Base-by-base conservation (phyloP, 2,888 invertebrate genomes). In the Drosophila maculinotata region DNA sequence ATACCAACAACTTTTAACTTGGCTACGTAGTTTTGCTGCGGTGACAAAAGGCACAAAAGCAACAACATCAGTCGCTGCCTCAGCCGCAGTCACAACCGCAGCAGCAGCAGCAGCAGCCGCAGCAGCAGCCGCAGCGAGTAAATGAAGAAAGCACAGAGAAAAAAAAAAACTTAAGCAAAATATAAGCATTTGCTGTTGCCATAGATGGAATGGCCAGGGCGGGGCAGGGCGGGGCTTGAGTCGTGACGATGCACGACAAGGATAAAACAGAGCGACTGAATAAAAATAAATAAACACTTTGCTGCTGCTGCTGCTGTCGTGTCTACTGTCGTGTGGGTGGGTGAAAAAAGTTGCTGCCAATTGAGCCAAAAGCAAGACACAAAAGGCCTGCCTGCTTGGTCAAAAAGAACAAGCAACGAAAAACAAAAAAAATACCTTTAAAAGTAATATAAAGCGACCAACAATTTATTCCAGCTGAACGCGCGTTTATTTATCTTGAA, bases 211-310 rank as follows among this genome's bases (percentile, higher is more conserved):
- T 2, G 45, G 30, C 15, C 8, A 15, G n/a, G 28, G 28, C 44
- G 4, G 7, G 15, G 15, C 28, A 0, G 7, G 3, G 26, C 1
- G 14, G 14, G 33, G 33, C 20, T 20, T 28, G 8, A 20, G 17
- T 45, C 45, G 45, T 45, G 44, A 20, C 62, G 54, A 41, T 72
- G 54, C 60, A 66, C 53, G 72, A 76, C 59, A 52, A 70, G 76
- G 65, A 65, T 57, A 66, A 71, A 76, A 69, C 63, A 74, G 53
- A 74, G 58, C 51, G 49, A 42, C 53, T 47, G 51, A 41, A 56
- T 53, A 44, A 56, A 45, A 60, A 60, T 60, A 60, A 60, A 60
- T 60, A 60, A 60, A 53, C 59, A 59, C 58, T 38, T 42, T 39
- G 41, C 23, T 26, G 15, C n/a, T 31, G 38, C 26, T 42, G 10